phyloP scores from a whole-genome alignment of 1,140 invertebrate species.

The Archivesica marissinica region DNA sequence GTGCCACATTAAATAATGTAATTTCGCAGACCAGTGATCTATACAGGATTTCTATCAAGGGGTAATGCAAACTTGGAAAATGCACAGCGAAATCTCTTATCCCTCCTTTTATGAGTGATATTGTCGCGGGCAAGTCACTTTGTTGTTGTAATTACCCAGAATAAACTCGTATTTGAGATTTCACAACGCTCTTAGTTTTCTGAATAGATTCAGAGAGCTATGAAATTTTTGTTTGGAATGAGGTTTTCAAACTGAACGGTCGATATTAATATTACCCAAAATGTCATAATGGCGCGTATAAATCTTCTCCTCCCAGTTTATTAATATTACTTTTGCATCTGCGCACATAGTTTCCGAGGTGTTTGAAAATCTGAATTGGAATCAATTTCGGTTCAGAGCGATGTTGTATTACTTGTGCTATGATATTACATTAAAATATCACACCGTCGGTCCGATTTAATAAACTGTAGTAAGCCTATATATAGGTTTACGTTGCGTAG shows the following conservation, averaged over 20 bases:
- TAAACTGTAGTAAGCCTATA: too few relatives aligned
- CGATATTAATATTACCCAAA: conserved; percentile 35
- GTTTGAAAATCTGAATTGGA: not conserved
- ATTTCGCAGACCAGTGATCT: conserved; percentile 56
- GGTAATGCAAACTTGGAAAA: conserved; percentile 50
- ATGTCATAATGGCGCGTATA: conserved; percentile 19
- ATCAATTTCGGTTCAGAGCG: not conserved
- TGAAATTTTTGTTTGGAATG: conserved; percentile 64
- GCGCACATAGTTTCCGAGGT: not conserved
- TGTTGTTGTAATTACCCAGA: conserved; percentile 52
- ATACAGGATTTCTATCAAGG: conserved; percentile 40
- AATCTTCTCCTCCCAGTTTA: conserved; percentile 17
- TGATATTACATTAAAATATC: not conserved
- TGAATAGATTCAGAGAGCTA: conserved; percentile 49
- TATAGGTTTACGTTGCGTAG: too few relatives aligned
- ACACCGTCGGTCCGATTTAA: too few relatives aligned
- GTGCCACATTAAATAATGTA: conserved; percentile 63
- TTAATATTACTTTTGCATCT: conserved; percentile 30
- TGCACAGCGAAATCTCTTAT: conserved; percentile 28
- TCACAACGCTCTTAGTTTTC: conserved; percentile 45
- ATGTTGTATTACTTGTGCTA: not conserved
- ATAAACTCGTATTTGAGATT: conserved; percentile 49
- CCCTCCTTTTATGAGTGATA: conserved; percentile 10
- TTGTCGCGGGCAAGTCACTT: conserved; percentile 38
- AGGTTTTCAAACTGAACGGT: conserved; percentile 33